Evolutionary conservation across 2,113 vertebrate genomes (phyloP).

Genomic region (Phalacrocorax carbo): DNA sequence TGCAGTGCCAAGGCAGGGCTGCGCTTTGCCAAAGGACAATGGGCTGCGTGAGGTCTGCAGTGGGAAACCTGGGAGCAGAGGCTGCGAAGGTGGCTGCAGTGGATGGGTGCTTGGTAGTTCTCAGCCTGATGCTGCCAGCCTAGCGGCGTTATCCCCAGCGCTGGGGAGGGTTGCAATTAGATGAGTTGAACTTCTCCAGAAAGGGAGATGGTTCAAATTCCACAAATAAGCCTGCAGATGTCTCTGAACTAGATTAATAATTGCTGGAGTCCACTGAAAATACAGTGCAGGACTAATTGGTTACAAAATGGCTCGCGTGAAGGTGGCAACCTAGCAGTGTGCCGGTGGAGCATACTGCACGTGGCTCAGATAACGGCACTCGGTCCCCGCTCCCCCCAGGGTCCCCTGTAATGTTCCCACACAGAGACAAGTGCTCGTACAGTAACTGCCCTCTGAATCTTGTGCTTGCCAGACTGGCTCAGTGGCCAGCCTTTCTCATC

Average conservation of each 20-base stretch:
- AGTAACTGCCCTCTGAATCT: background rate
- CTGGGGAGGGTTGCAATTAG: accelerated
- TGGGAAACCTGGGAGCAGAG: background rate
- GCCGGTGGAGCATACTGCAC: accelerated
- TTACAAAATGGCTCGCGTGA: accelerated
- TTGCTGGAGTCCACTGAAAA: background rate
- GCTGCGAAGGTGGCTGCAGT: background rate
- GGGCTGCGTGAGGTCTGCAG: accelerated
- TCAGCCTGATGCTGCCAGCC: background rate
- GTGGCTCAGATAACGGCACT: accelerated
- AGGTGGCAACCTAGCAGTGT: background rate
- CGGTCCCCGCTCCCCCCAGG: accelerated
- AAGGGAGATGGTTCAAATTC: background rate
- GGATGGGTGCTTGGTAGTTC: accelerated
- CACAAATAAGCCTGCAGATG: background rate
- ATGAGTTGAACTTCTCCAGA: background rate
- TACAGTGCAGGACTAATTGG: background rate
- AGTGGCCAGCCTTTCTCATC: background rate
- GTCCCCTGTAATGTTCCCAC: accelerated
- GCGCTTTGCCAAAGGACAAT: background rate
- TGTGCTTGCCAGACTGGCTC: background rate
- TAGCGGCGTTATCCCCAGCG: accelerated
- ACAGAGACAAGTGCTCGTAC: accelerated
- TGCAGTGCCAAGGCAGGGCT: accelerated
- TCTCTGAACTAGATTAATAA: background rate